Base-by-base conservation (phyloP, 1,140 invertebrate species). In the Drepana arcuata region DNA sequence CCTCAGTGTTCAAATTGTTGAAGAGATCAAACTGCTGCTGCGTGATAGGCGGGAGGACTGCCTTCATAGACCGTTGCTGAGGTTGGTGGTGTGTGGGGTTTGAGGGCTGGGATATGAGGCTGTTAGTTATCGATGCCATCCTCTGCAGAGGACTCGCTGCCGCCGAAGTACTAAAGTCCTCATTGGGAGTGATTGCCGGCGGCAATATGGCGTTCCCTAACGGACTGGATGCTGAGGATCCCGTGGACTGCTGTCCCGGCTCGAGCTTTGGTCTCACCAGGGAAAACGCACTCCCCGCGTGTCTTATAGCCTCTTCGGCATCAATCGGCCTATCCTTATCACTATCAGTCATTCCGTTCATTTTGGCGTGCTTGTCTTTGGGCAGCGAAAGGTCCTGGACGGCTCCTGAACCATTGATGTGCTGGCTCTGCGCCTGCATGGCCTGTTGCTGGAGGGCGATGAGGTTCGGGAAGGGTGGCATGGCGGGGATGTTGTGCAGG, bases 11-110 rank as follows among this genome's bases (percentile, higher is more conserved):
- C 27, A 99, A 88, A 75, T 97, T 97, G 67, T 97, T 95, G 85
- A 98, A 99, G 74, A 96, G 91, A 81, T 99, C 97, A 80, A 99
- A 99, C 70, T 99, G 96, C 65, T 99, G 97, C 69, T 99, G 97
- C 0, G 97, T 99, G 41, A 99, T 99, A 0, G 97, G 97, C 12
- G 96, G 96, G 55, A 99, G 87, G 9, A 99, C 96, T 6, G 96
- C 95, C 83, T 97, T 97, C 39, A 97, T 88, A 7, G 96, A 96
- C 43, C 96, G 86, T 58, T 95, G 93, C 24, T 90, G 89, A 4
- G 90, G 87, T 32, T 91, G 86, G 58, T 94, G 92, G 55, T 93
- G 91, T 7, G 92, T 90, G 44, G 92, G 91, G 31, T 92, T 89
- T 21, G 94, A 89, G 32, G 93, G 93, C 84, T 97, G 95, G 33